Evolutionary conservation across 2,113 vertebrate genomes (phyloP).

Genomic region (Rhea pennata): DNA sequence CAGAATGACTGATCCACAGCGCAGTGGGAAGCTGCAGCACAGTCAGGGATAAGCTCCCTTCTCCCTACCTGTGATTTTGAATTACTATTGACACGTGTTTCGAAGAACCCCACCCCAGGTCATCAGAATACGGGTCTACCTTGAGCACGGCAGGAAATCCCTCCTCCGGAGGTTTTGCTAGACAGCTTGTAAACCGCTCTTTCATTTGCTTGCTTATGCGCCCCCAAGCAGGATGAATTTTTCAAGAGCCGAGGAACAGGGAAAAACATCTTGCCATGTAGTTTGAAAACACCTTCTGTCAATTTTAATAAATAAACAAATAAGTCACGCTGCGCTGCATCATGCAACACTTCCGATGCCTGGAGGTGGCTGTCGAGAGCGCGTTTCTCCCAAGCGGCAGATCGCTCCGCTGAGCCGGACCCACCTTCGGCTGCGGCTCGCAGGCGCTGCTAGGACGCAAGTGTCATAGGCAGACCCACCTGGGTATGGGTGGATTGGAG

Average conservation of each 20-base stretch:
- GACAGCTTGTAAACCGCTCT: background rate
- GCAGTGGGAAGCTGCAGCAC: background rate
- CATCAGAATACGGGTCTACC: background rate
- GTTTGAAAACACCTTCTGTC: background rate
- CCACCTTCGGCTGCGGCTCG: too few species aligned
- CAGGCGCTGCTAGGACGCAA: too few species aligned
- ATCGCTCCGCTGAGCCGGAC: too few species aligned
- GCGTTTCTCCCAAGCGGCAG: background rate
- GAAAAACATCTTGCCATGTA: background rate
- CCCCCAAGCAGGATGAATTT: background rate
- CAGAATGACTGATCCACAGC: background rate
- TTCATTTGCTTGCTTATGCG: background rate
- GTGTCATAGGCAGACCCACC: too few species aligned
- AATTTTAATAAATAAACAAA: background rate
- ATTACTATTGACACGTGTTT: background rate
- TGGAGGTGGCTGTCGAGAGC: fast-evolving
- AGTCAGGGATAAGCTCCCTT: background rate
- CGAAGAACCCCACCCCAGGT: background rate
- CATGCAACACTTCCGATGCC: background rate
- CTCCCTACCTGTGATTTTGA: background rate
- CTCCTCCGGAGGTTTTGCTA: background rate
- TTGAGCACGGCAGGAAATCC: background rate
- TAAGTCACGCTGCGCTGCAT: background rate
- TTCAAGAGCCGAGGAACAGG: background rate
- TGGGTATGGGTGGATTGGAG: background rate